phyloP scores from a whole-genome alignment of 1,140 invertebrate genomes.

The Ostrea denselamellosa region DNA sequence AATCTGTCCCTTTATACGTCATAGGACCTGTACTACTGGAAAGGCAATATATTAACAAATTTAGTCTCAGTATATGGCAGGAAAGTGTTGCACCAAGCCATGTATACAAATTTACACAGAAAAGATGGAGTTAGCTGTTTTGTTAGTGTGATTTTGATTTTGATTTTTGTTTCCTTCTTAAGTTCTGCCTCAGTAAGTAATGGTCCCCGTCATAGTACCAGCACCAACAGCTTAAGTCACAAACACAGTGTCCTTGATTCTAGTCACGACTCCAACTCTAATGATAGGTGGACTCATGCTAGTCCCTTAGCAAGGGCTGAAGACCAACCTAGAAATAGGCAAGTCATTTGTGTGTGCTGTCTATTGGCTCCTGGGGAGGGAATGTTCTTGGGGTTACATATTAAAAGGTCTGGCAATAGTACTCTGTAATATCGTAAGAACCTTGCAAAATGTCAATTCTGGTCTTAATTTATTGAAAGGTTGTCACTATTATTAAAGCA shows the following conservation, averaged over 20 bases:
- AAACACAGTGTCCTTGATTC: conserved; percentile 46
- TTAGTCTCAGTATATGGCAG: background rate
- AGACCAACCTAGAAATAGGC: conserved; percentile 67
- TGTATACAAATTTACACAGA: background rate
- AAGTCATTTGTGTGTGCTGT: conserved; percentile 45
- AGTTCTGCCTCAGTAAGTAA: conserved; percentile 53
- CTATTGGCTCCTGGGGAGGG: background rate
- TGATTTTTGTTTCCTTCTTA: conserved; percentile 43
- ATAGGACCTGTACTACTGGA: background rate
- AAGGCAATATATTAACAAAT: background rate
- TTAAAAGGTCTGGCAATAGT: background rate
- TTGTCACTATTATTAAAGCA: background rate
- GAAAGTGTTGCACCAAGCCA: background rate
- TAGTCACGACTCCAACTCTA: conserved; percentile 58
- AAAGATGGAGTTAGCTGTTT: background rate
- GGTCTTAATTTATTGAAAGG: too few relatives aligned
- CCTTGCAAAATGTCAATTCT: too few relatives aligned
- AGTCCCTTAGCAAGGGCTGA: conserved; percentile 70
- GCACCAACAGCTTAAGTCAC: conserved; percentile 41
- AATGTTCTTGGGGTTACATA: background rate
- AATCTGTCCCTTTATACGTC: background rate
- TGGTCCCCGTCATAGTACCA: conserved; percentile 47
- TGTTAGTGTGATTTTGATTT: conserved; percentile 42
- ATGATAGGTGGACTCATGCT: conserved; percentile 67
- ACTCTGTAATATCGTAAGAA: background rate